Conservation (phyloP, 2,113 vertebrate genomes). For the Heterocephalus glaber region DNA sequence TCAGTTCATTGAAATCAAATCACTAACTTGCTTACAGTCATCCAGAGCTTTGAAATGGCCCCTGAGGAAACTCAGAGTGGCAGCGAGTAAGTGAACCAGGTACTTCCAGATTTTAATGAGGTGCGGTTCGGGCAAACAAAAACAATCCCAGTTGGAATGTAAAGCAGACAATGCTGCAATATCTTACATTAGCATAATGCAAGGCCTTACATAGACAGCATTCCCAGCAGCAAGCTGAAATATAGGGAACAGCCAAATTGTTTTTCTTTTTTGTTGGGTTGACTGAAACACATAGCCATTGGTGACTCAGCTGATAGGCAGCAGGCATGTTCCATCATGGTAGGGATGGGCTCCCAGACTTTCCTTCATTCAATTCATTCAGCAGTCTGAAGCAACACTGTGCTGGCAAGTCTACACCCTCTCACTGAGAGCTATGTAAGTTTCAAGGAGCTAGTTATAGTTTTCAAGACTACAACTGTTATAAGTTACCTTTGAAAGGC, state of each 20-base stretch:
- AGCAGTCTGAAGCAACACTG: not conserved
- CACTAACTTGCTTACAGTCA: slow-evolving; percentile 59
- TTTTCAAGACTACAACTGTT: not conserved
- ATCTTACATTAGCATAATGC: slow-evolving; percentile 59
- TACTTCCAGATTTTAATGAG: slow-evolving; percentile 34
- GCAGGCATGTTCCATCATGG: not conserved
- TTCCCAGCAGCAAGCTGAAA: slow-evolving; percentile 25
- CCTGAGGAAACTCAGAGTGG: slow-evolving; percentile 49
- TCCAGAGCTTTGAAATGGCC: slow-evolving; percentile 60
- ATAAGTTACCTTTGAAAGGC: not conserved
- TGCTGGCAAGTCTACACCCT: not conserved
- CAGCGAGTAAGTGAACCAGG: slow-evolving; percentile 48
- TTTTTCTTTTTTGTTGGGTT: not conserved
- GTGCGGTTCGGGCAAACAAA: slow-evolving; percentile 44
- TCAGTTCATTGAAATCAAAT: slow-evolving; percentile 58
- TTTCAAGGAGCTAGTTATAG: not conserved
- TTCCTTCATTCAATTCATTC: no score
- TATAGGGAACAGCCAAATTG: not conserved
- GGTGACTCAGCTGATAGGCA: not conserved
- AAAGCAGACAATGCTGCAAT: slow-evolving; percentile 48
- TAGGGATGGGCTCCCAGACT: no score
- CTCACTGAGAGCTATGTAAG: not conserved
- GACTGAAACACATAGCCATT: not conserved
- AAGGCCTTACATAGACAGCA: not conserved
- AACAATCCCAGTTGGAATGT: slow-evolving; percentile 53